A percentile compares a stretch with the other conserved stretches of the same genome.
Conservation (phyloP, 2,113 vertebrate species). For the Rhabdomys dilectus region DNA sequence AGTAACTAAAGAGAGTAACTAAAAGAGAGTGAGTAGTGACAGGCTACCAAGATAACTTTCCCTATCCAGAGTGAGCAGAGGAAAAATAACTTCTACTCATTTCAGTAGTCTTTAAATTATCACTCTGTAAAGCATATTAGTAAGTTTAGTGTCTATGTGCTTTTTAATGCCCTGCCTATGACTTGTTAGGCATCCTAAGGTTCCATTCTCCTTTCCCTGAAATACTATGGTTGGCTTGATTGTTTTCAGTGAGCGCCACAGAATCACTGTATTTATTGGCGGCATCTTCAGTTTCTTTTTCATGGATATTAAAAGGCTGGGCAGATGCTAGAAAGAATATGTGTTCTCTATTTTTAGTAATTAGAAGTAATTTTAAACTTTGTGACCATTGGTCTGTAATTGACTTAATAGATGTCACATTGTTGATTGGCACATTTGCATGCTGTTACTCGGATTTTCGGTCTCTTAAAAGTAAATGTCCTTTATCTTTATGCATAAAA, state of each 20-base stretch:
- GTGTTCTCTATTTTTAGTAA: conserved; percentile 40
- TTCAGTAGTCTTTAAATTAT: conserved; percentile 36
- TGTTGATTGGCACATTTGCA: conserved; percentile 32
- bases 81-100: neutral
- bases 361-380: conserved; percentile 34
- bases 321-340: conserved; percentile 37
- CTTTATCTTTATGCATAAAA: conserved; percentile 2
- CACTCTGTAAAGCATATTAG: neutral
- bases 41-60: neutral
- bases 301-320: neutral
- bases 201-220: conserved; percentile 41
- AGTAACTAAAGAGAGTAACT: neutral
- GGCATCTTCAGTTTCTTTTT: conserved; percentile 19
- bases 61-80: conserved; percentile 13
- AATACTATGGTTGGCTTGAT: conserved; percentile 38
- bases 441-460: neutral
- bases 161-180: neutral
- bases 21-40: neutral
- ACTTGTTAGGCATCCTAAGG: neutral
- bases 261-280: conserved; percentile 1
- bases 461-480: conserved; percentile 45
- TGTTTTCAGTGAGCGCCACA: conserved; percentile 19
- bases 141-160: neutral
- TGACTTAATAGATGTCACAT: neutral
- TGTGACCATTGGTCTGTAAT: conserved; percentile 3